Conservation (phyloP, 1,140 invertebrate species). For the Drosophila pachea region DNA sequence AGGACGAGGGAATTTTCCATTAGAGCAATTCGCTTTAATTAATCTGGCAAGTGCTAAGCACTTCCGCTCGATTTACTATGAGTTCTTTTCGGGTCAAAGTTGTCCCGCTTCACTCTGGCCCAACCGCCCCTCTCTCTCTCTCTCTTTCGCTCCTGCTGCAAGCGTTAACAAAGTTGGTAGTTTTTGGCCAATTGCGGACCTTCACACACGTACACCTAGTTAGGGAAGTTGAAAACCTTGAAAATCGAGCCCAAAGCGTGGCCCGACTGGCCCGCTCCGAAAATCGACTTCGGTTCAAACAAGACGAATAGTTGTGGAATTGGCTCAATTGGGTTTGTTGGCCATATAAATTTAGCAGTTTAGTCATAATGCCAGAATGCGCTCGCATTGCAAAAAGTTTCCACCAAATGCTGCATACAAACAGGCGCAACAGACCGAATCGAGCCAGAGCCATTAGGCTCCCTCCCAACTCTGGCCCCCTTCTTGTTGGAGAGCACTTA, state of each 20-base stretch:
- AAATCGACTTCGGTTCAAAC: slow-evolving; percentile 27
- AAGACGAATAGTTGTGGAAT: slow-evolving; percentile 29
- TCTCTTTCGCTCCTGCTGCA: slow-evolving; percentile 1
- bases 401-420: neutral
- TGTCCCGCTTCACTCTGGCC: slow-evolving; percentile 1
- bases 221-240: too few species aligned
- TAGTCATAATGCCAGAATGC: too few species aligned
- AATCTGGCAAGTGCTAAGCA: slow-evolving; percentile 69
- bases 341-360: too few species aligned
- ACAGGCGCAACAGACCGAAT: too few species aligned
- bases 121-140: neutral
- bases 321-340: slow-evolving; percentile 12
- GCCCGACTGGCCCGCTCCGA: neutral
- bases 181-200: slow-evolving; percentile 27
- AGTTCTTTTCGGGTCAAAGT: slow-evolving; percentile 43
- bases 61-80: slow-evolving; percentile 52
- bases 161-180: slow-evolving; percentile 18
- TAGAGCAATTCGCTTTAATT: slow-evolving; percentile 69
- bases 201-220: neutral
- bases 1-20: slow-evolving; percentile 41
- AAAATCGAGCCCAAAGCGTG: slow-evolving; percentile 9
- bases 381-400: slow-evolving; percentile 25
- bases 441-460: too few species aligned
- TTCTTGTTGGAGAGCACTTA: too few species aligned
- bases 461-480: too few species aligned